Conservation (phyloP, 2,888 invertebrate species). For the Clistopyga incitator region DNA sequence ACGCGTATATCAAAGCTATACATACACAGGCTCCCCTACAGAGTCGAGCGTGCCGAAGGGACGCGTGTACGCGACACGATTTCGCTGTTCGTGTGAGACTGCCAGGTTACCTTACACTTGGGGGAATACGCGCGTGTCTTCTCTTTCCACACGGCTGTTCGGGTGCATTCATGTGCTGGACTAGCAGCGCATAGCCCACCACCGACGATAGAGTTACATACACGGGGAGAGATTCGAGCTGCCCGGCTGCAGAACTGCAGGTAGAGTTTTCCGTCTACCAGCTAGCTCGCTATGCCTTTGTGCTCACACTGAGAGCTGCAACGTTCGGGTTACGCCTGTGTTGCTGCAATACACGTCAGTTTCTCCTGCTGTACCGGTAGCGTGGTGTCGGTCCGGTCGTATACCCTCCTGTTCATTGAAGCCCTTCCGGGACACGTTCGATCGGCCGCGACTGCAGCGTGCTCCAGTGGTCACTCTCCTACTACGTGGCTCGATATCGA, state of each 20-base stretch:
- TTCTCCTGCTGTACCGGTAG: neutral
- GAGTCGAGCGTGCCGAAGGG: neutral
- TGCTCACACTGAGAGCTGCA: conserved; percentile 33
- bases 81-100: conserved; percentile 21
- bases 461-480: conserved; percentile 6
- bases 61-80: conserved; percentile 31
- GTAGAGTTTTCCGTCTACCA: neutral
- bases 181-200: neutral
- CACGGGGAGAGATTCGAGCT: conserved; percentile 17
- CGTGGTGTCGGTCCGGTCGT: neutral
- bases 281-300: conserved; percentile 52
- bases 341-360: neutral
- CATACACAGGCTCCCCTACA: neutral
- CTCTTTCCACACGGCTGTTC: neutral
- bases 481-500: conserved; percentile 12
- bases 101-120: conserved; percentile 33
- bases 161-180: conserved; percentile 38
- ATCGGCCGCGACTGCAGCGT: conserved; percentile 7
- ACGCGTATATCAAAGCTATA: conserved; percentile 8
- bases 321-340: conserved; percentile 38
- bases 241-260: conserved; percentile 22
- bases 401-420: conserved; percentile 22
- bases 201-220: conserved; percentile 62
- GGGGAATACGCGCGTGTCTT: conserved; percentile 35
- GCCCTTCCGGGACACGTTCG: conserved; percentile 47